phyloP scores from a whole-genome alignment of 2,888 invertebrate species.

The Thalpophila matura region DNA sequence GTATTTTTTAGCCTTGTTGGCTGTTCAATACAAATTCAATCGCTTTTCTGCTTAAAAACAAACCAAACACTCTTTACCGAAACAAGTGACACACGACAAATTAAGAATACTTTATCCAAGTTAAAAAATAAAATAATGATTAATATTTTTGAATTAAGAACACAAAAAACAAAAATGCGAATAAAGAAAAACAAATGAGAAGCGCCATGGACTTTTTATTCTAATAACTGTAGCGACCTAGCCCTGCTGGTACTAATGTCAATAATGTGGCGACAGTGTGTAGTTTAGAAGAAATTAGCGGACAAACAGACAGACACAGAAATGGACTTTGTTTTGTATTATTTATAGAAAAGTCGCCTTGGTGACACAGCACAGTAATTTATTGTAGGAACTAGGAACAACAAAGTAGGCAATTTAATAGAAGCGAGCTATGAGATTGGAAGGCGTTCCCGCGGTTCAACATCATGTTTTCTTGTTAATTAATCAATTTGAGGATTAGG shows the following conservation, averaged over 20 bases:
- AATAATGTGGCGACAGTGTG: too few species aligned
- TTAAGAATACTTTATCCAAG: too few species aligned
- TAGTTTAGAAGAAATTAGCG: too few species aligned
- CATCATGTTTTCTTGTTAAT: conserved; percentile 22
- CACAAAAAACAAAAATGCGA: too few species aligned
- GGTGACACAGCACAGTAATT: conserved; percentile 13
- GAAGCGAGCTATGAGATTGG: conserved; percentile 35
- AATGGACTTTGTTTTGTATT: not conserved
- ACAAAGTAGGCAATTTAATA: conserved; percentile 36
- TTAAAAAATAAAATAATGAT: too few species aligned
- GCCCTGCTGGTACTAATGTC: too few species aligned
- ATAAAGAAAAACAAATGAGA: not conserved
- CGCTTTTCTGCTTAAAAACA: conserved; percentile 10
- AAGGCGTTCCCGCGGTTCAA: conserved; percentile 37
- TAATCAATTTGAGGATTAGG: conserved; percentile 41
- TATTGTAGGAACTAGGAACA: conserved; percentile 6
- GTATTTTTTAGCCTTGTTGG: conserved; percentile 15
- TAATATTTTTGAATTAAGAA: too few species aligned
- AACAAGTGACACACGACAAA: too few species aligned
- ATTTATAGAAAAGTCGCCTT: not conserved
- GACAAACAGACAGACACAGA: not conserved
- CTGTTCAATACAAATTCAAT: too few species aligned
- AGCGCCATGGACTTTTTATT: not conserved
- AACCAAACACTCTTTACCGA: too few species aligned
- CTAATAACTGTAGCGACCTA: too few species aligned